These are phyloP conservation scores for Neodiprion pinetum DNA, from an alignment of 1,140 invertebrate species.

Conservation along the genomic window DNA sequence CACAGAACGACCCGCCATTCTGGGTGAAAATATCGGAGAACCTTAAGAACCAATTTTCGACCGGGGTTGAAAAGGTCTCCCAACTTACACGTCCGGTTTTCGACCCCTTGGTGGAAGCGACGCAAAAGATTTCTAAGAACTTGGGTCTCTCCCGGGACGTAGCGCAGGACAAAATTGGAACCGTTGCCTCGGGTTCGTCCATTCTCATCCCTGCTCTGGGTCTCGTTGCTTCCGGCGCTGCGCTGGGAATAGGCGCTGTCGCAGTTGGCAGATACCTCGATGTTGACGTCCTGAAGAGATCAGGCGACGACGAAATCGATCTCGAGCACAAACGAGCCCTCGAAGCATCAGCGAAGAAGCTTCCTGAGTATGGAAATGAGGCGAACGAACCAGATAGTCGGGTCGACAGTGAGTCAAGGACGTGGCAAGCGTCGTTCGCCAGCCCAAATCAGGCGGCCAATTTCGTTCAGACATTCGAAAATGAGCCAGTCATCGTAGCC, in stretches of 20 bases:
- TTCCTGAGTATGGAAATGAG: conserved; percentile 18
- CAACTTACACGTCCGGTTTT: conserved; percentile 75
- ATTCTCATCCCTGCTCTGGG: conserved; percentile 77
- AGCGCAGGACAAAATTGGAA: conserved; percentile 77
- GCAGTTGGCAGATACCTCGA: conserved; percentile 77
- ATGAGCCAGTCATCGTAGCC: background rate
- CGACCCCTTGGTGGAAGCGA: conserved; percentile 76
- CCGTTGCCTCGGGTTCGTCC: conserved; percentile 63
- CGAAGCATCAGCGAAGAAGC: conserved; percentile 42
- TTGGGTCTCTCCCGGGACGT: conserved; percentile 67
- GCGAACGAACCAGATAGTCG: conserved; percentile 50
- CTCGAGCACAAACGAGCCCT: conserved; percentile 68
- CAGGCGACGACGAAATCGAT: conserved; percentile 50
- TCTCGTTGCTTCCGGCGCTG: conserved; percentile 78
- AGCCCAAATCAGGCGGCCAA: background rate
- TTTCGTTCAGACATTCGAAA: background rate
- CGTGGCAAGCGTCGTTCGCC: background rate
- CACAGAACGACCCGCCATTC: conserved; percentile 66
- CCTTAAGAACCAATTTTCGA: conserved; percentile 75
- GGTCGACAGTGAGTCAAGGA: conserved; percentile 54
- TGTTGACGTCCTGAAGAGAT: conserved; percentile 68
- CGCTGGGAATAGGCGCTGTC: conserved; percentile 78
- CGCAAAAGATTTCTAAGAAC: conserved; percentile 79
- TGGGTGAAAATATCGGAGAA: conserved; percentile 77
- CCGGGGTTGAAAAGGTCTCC: conserved; percentile 72